Evolutionary conservation across 2,797 vertebrate genomes (phyloP).

Genomic region (Taenioides sp.): DNA sequence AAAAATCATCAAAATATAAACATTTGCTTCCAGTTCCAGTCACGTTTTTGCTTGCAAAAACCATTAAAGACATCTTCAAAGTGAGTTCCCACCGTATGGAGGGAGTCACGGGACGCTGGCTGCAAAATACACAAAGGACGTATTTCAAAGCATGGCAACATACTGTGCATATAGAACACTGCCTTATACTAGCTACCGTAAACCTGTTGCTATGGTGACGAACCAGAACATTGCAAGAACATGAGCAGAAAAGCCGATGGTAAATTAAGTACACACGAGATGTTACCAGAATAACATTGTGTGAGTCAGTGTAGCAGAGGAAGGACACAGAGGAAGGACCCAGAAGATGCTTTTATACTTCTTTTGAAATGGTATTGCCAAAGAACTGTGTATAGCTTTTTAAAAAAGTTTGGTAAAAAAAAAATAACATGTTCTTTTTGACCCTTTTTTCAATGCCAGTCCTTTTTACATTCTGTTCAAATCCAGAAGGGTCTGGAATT

Average conservation of each 20-base stretch:
- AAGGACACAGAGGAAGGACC: too few relatives aligned
- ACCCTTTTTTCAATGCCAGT: not conserved
- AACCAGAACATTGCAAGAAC: not conserved
- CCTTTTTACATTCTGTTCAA: too few relatives aligned
- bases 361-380: not conserved
- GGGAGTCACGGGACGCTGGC: conserved; percentile 36
- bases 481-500: too few relatives aligned
- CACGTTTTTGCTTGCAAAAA: conserved; percentile 34
- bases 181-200: conserved; percentile 14
- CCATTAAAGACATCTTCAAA: conserved; percentile 55
- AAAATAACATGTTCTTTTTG: not conserved
- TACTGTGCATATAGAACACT: conserved; percentile 29
- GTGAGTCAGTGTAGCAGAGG: not conserved
- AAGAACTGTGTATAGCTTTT: not conserved
- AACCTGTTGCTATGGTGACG: conserved; percentile 41
- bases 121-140: conserved; percentile 46
- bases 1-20: conserved; percentile 58
- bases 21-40: conserved; percentile 34
- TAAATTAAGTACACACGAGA: conserved; percentile 5
- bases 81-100: conserved; percentile 29
- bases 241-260: conserved; percentile 11
- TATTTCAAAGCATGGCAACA: conserved; percentile 49
- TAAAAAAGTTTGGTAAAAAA: not conserved
- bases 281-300: not conserved
- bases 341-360: not conserved